Percentiles rank a stretch among this genome's conserved stretches.
Conservation (phyloP, 2,797 vertebrate genomes). For the Crocodylus rhombifer region DNA sequence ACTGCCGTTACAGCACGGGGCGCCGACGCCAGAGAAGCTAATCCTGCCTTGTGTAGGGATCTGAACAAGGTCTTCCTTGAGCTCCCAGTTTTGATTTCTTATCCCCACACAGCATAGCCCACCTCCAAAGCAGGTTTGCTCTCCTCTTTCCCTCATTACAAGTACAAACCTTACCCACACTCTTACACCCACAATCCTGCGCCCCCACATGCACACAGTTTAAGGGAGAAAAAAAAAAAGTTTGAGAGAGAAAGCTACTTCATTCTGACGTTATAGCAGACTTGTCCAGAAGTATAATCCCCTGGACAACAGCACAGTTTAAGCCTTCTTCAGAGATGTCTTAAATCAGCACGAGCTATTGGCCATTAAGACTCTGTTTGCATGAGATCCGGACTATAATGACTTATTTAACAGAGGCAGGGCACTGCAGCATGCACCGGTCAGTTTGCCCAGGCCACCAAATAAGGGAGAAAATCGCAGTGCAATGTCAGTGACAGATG, state of each 20-base stretch:
- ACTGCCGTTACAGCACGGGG: neutral
- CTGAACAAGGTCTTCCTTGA: neutral
- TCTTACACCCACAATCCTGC: neutral
- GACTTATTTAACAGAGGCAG: neutral
- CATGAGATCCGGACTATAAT: fast-evolving
- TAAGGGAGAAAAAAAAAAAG: neutral
- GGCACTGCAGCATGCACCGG: fast-evolving
- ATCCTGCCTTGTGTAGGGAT: neutral
- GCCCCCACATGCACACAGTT: neutral
- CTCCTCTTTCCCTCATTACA: neutral
- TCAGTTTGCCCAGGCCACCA: neutral
- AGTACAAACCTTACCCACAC: neutral
- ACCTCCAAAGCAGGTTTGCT: neutral
- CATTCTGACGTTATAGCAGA: fast-evolving
- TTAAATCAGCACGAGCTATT: too few species aligned
- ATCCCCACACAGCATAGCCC: neutral
- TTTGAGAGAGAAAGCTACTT: neutral
- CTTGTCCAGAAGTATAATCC: too few species aligned
- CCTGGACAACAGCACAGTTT: fast-evolving
- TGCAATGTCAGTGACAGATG: fast-evolving
- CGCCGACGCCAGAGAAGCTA: neutral
- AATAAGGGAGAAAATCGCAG: fast-evolving
- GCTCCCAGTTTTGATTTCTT: neutral
- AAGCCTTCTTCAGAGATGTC: neutral
- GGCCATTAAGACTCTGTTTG: fast-evolving